A percentile compares a stretch with the other conserved stretches of the same genome.
phyloP scores from a whole-genome alignment of 2,113 vertebrate genomes.

The Xenopus laevis region DNA sequence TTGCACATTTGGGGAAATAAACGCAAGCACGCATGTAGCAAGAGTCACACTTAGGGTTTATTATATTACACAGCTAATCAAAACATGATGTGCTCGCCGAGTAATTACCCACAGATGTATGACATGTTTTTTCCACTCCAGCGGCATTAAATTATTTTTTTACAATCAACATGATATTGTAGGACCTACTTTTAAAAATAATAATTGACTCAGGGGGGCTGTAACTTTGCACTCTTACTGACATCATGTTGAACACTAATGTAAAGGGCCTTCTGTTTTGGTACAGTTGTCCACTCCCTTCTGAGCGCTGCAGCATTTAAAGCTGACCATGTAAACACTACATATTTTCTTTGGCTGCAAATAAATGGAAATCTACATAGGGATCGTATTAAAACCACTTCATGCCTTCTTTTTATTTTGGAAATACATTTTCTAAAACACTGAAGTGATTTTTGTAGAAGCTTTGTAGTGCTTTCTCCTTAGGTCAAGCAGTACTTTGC shows the following conservation, averaged over 20 bases:
- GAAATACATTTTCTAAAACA: too few species aligned
- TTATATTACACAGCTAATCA: conserved; percentile 75
- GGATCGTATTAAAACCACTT: conserved; percentile 35
- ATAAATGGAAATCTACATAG: conserved; percentile 39
- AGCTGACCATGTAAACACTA: conserved; percentile 30
- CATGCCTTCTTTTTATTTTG: conserved; percentile 33
- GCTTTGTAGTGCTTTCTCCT: too few species aligned
- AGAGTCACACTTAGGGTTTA: conserved; percentile 64
- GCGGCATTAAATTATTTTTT: conserved; percentile 69
- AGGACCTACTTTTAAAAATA: conserved; percentile 64
- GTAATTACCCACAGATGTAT: conserved; percentile 78
- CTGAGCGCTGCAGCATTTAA: conserved; percentile 31
- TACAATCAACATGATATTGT: conserved; percentile 65
- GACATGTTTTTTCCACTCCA: conserved; percentile 67
- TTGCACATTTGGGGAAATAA: conserved; percentile 60
- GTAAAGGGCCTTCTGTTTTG: conserved; percentile 62
- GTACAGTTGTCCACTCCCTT: conserved; percentile 55
- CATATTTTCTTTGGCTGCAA: conserved; percentile 21
- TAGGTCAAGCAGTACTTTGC: too few species aligned
- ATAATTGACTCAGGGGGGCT: conserved; percentile 58
- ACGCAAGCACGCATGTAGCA: conserved; percentile 55
- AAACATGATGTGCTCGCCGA: conserved; percentile 62
- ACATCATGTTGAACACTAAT: conserved; percentile 56
- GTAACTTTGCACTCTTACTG: conserved; percentile 50
- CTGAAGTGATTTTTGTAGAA: too few species aligned